Conservation (phyloP, 2,113 vertebrate genomes). For the Cavia aperea region DNA sequence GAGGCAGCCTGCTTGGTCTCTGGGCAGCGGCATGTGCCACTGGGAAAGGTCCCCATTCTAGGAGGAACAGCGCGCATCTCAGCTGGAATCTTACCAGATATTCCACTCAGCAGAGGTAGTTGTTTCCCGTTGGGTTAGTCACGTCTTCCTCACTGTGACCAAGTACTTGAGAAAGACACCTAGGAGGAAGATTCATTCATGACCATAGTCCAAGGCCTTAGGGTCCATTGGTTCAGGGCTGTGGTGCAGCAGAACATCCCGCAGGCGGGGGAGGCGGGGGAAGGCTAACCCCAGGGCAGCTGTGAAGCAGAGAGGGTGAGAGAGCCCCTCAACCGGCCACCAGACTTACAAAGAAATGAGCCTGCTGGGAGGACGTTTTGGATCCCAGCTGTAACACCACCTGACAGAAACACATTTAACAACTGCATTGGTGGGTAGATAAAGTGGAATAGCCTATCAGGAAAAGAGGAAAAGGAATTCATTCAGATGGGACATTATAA, state of each 20-base stretch:
- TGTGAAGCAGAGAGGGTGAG: not conserved
- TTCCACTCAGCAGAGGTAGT: not conserved
- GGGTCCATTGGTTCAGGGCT: not conserved
- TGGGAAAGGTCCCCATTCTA: not conserved
- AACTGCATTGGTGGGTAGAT: not conserved
- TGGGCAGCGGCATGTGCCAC: accelerated
- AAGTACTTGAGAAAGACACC: not conserved
- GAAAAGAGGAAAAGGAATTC: slow-evolving; percentile 7
- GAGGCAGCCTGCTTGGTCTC: not conserved
- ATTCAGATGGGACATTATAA: not conserved
- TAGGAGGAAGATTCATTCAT: not conserved
- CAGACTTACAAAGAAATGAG: not conserved
- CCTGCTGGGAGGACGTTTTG: not conserved
- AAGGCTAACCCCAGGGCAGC: not conserved
- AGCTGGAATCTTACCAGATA: not conserved
- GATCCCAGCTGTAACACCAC: not conserved
- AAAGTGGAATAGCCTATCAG: not conserved
- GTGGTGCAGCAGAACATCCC: not conserved
- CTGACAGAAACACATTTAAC: not conserved
- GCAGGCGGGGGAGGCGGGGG: not conserved
- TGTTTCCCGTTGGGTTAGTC: not conserved
- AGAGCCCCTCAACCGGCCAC: not conserved
- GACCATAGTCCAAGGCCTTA: not conserved
- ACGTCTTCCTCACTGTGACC: not conserved
- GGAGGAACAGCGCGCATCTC: not conserved